These are phyloP conservation scores for Maccullochella peelii DNA, from an alignment of 2,113 vertebrate species.

Conservation along the genomic window DNA sequence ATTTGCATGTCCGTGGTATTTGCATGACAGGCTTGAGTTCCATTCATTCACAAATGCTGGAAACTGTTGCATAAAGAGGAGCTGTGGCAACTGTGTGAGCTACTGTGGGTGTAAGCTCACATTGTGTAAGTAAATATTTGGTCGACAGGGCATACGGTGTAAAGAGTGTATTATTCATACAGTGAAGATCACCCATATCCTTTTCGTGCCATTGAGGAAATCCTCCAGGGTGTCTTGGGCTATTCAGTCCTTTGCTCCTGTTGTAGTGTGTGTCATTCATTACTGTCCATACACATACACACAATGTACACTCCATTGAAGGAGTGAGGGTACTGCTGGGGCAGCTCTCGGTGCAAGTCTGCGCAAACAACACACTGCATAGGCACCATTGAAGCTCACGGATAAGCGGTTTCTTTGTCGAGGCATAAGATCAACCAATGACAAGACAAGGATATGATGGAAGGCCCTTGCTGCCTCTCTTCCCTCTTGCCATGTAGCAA, in stretches of 20 bases:
- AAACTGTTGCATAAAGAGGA: slow-evolving; percentile 36
- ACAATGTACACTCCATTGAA: slow-evolving; percentile 24
- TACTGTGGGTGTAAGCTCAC: slow-evolving; percentile 27
- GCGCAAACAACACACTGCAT: slow-evolving; percentile 32
- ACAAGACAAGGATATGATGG: slow-evolving; percentile 37
- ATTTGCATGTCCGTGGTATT: slow-evolving; percentile 34
- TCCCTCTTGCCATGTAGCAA: neutral
- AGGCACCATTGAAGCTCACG: slow-evolving; percentile 57
- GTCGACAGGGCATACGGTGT: slow-evolving; percentile 31
- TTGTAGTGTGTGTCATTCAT: slow-evolving; percentile 54
- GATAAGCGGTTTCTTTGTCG: slow-evolving; percentile 75
- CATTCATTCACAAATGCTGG: slow-evolving; percentile 68
- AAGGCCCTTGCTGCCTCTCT: neutral
- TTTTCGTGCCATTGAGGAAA: slow-evolving; percentile 64
- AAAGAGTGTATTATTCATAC: slow-evolving; percentile 54
- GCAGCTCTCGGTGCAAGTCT: slow-evolving; percentile 36
- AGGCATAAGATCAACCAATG: slow-evolving; percentile 34
- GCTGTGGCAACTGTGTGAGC: slow-evolving; percentile 31
- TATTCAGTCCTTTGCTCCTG: slow-evolving; percentile 47
- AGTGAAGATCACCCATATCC: slow-evolving; percentile 58
- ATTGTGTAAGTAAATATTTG: slow-evolving; percentile 30
- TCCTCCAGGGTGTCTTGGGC: slow-evolving; percentile 53
- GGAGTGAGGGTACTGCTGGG: slow-evolving; percentile 41
- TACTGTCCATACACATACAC: slow-evolving; percentile 32
- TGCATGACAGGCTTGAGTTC: slow-evolving; percentile 33